Conservation (phyloP, 2,113 vertebrate species). For the Elachura formosa region DNA sequence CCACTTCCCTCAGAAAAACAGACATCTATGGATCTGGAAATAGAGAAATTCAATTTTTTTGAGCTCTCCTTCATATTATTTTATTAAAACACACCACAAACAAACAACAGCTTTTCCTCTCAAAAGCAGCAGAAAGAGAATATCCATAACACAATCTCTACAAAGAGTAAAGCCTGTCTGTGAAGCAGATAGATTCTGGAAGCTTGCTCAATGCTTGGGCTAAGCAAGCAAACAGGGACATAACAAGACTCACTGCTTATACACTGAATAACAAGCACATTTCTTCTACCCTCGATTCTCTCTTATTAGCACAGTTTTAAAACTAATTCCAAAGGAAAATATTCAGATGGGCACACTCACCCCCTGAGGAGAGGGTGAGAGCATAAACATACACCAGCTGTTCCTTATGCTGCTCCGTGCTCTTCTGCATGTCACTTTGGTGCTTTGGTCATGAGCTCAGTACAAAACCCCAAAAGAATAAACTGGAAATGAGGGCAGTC, state of each 20-base stretch:
- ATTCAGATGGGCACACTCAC: not conserved
- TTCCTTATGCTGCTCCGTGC: not conserved
- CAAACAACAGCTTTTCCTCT: not conserved
- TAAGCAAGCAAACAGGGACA: not conserved
- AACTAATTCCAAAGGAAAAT: constrained; percentile 31
- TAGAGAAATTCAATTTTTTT: not conserved
- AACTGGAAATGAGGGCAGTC: not conserved
- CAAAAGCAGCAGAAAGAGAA: not conserved
- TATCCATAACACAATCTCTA: not conserved
- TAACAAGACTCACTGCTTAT: not conserved
- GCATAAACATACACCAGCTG: constrained; percentile 24
- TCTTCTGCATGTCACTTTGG: not conserved
- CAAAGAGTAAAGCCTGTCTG: not conserved
- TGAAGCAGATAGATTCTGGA: not conserved
- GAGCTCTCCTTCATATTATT: not conserved
- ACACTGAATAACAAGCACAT: not conserved
- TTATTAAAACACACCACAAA: not conserved
- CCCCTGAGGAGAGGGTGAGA: not conserved
- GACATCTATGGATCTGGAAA: not conserved
- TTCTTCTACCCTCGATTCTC: not conserved
- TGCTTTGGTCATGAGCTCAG: not conserved
- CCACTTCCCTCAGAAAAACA: not conserved
- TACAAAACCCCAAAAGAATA: constrained; percentile 7
- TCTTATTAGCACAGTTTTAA: constrained; percentile 19
- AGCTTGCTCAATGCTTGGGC: not conserved